Base-by-base conservation (phyloP, 2,113 vertebrate species). In the Forbesichthys agassizii region DNA sequence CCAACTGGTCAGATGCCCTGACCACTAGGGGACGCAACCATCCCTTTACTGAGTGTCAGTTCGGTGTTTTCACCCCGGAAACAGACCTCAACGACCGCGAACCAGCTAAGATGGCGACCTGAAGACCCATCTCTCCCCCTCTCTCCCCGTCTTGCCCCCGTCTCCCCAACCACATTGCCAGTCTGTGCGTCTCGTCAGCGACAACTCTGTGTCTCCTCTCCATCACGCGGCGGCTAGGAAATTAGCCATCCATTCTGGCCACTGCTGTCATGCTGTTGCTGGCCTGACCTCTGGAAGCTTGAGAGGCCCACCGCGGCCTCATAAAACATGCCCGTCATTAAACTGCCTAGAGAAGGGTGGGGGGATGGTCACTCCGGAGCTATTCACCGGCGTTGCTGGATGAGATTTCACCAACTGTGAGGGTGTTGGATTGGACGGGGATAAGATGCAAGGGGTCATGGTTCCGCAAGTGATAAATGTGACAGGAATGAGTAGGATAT, bases 261-360 rank as follows among this genome's bases (percentile, higher is more conserved):
- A 48, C 84, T 85, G 87, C 73, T 77, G 82, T 84, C 68, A 54
- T 73, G 75, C 67, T 48, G 68, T 80, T 4, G 55, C 55, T 8
- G 11, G 53, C 16, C 81, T 89, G 87, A 89, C 87, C 89, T 87
- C 80, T 86, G 53, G 1, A 74, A 55, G 84, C 81, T 73, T 56
- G 42, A 75, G 69, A 33, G 86, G 81, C 77, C 86, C 81, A 64
- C 83, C 77, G 83, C 83, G 87, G 89, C 86, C 87, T 87, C 83
- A 74, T 90, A 87, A 90, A 89, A 86, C 81, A 88, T 75, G 77
- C 86, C 79, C 81, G 86, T 83, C 86, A 87, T 87, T 88, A 88
- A 90, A 88, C 77, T 80, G 75, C 80, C 67, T 20, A 83, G 76
- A 77, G 83, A 27, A 27, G 27, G 27, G 27, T 3, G 83, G 77